Conservation (phyloP, 2,797 vertebrate genomes). For the Sebastes kiyomatsui region DNA sequence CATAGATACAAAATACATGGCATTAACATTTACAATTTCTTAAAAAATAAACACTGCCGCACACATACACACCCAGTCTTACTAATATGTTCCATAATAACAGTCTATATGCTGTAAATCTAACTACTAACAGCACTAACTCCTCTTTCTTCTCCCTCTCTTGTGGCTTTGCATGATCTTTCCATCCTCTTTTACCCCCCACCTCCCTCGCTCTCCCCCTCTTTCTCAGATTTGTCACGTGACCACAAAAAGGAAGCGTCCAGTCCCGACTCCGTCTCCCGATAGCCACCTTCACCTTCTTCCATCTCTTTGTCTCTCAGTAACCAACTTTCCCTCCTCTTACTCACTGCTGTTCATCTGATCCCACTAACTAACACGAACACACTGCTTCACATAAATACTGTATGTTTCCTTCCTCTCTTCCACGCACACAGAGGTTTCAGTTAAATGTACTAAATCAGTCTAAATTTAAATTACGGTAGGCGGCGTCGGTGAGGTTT, state of each 20-base stretch:
- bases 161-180: background rate
- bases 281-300: constrained; percentile 55
- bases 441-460: background rate
- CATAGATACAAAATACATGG: background rate
- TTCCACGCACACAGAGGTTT: background rate
- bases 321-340: background rate
- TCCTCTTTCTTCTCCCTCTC: background rate
- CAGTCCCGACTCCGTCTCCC: constrained; percentile 75
- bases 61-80: background rate
- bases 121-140: constrained; percentile 53
- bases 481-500: constrained; percentile 13
- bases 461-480: background rate
- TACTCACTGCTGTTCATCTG: constrained; percentile 2
- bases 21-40: background rate
- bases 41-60: background rate
- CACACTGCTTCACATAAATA: constrained; percentile 8
- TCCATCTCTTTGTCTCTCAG: background rate
- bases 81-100: background rate
- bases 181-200: background rate
- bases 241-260: constrained; percentile 62
- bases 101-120: background rate
- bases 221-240: constrained; percentile 64
- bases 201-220: background rate
- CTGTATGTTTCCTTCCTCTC: background rate
- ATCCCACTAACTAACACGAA: background rate